Evolutionary conservation across 2,113 vertebrate species (phyloP), one percentile per base, ranked within the genome.

Genomic region (Stegostoma tigrinum): DNA sequence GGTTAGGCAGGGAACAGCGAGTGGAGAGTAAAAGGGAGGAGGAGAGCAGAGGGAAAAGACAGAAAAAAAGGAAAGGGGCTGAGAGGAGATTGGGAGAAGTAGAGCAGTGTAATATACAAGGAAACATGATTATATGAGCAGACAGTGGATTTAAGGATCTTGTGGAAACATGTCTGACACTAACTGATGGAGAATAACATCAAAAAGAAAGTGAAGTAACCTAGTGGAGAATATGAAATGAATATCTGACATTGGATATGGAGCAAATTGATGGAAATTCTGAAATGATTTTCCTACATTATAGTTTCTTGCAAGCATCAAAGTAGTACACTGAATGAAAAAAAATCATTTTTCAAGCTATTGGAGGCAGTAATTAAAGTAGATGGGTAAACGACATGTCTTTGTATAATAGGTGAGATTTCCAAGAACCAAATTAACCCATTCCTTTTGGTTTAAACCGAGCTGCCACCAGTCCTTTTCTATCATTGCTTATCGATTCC

Each of bases 291-390:
- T 94, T 66, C n/a, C 30, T 42, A 38, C 64, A 23, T 66, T 30
- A 66, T 55, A 94, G n/a, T 68, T 94, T 94, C 34, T 45, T 94
- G n/a, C 68, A 45, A 94, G 38, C 66, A 94, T 0, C 55, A 19
- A 94, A 68, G 12, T 42, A 19, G 64, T 24, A 24, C 6, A 19
- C 38, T 68, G 68, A 68, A 68, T 94, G 91, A 24, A 94, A 68
- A 68, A 42, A 14, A 94, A 94, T 94, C 64, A 27, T n/a, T 38
- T 66, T 94, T n/a, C 0, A 94, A 94, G 66, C 64, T 42, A 67
- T 94, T 94, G 42, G 64, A 94, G 24, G 24, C 66, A 94, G n/a
- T 67, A 68, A 94, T 94, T 94, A 94, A 68, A 94, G 64, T 67
- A 94, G 68, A 24, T 68, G 68, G 64, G 8, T 6, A 93, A 94